Base-by-base conservation (phyloP, 2,113 vertebrate genomes). In the Poicephalus gulielmi region DNA sequence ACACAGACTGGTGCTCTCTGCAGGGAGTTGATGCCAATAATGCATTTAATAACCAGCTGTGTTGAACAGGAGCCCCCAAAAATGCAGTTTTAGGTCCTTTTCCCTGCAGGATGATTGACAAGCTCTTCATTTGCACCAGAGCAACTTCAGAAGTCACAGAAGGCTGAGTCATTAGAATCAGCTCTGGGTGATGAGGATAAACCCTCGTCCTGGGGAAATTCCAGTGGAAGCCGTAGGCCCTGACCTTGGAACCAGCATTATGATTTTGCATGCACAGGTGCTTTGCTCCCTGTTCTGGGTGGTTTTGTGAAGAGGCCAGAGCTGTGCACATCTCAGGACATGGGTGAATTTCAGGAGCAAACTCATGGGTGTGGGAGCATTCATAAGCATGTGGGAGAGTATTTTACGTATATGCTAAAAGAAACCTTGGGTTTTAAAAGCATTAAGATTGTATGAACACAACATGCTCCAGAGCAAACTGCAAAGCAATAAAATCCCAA, bases 81-180 rank as follows among this genome's bases (percentile, higher is more conserved):
- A 8, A 35, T 59, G 33, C 57, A 35, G 22, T 35, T 59, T 79
- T 46, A 31, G 35, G 68, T 49, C 24, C 49, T 25, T 68, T 64
- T 64, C 44, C 68, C 76, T 57, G 62, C 15, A 17, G 41, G 20
- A 4, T 5, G 0, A 27, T 62, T 30, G 50, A 46, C 0, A 8
- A 55, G 20, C 35, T 62, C 33, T 87, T 76, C 52, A 12, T 3
- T 25, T 24, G 13, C 59, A 41, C 46, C 63, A 41, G 68, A 91
- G 22, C 66, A 46, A 22, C n/a, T 59, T 37, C 44, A 44, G 78
- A 50, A 75, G 37, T 44, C 0, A 0, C 74, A 24, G 84, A 0
- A 0, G 27, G 27, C 41, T 7, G n/a, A 22, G 30, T n/a, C 0
- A 0, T 37, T 31, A 31, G 53, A 37, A 20, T 25, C 0, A 1